These are phyloP conservation scores for Caenorhabditis wallacei DNA, from an alignment of 2,888 invertebrate genomes.

Conservation along the genomic window DNA sequence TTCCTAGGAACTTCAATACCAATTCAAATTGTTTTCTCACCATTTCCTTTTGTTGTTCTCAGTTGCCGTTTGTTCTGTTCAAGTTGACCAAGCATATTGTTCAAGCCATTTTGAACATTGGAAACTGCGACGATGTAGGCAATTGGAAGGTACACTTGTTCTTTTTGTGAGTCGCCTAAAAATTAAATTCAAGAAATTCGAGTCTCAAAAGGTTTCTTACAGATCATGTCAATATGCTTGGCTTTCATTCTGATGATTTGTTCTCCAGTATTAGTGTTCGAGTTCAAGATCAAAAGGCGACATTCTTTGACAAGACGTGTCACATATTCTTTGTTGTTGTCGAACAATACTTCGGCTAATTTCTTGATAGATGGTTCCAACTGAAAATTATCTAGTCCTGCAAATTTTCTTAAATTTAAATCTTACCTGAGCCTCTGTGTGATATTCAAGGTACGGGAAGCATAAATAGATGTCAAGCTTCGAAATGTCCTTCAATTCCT, in stretches of 20 bases:
- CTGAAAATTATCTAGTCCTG: too few species aligned
- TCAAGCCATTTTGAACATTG: too few species aligned
- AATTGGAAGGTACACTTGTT: too few species aligned
- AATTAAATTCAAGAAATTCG: too few species aligned
- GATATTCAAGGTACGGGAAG: conserved; percentile 16
- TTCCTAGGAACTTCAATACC: too few species aligned
- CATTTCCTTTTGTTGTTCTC: too few species aligned
- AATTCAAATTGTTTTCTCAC: too few species aligned
- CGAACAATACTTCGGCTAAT: background rate
- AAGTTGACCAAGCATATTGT: too few species aligned
- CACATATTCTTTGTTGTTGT: background rate
- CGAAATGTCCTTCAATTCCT: background rate
- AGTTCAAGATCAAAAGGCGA: background rate
- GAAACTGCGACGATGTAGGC: too few species aligned
- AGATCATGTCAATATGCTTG: conserved; percentile 20
- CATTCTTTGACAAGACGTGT: background rate
- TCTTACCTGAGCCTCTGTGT: background rate
- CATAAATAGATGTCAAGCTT: conserved; percentile 8
- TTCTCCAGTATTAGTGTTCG: background rate
- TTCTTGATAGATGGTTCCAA: background rate
- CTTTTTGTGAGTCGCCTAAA: too few species aligned
- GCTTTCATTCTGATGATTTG: background rate
- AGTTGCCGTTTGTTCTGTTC: too few species aligned
- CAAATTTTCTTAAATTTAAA: background rate
- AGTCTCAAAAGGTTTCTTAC: background rate